Base-by-base conservation (phyloP, 1,140 invertebrate genomes). In the Bathynomus jamesi region DNA sequence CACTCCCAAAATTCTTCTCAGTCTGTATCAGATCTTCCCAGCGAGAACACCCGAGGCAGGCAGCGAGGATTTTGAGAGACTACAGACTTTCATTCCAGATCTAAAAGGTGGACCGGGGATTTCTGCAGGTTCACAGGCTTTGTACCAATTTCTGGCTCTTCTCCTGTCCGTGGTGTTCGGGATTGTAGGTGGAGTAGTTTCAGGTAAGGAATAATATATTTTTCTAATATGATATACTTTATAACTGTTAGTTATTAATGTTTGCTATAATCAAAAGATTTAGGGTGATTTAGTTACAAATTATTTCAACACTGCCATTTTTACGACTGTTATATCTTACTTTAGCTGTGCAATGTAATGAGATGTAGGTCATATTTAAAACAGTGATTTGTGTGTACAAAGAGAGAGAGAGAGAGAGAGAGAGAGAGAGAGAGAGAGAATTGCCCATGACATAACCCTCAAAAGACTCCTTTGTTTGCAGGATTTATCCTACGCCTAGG, bases 81-180 rank as follows among this genome's bases (percentile, higher is more conserved):
- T 82, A n/a, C 76, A 78, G 28, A 29, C 66, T 4, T 69, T 74
- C 7, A 64, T 80, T 4, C 65, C 72, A 17, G 66, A 79, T 17
- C 70, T 84, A 4, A 74, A 81, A 61, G 72, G 83, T 7, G 90
- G 88, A 0, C 76, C 83, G 4, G 87, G 86, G 30, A 82, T 92
- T 72, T 86, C 86, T 28, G 88, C 88, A 3, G 79, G 78, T 17
- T 78, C 84, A n/a, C 93, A 95, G 83, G 92, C 90, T 1, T 86
- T 84, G 7, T 92, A 88, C 93, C 93, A 96, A 84, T 82, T 93
- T 61, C 81, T 89, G 4, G 89, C 90, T 2, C 83, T 95, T 7
- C 83, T 82, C 3, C 80, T 91, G 4, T 94, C 92, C 0, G 64
- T 95, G 0, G 81, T 80, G 8, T 83, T 92, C 28, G 88, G 91